phyloP scores from a whole-genome alignment of 2,797 vertebrate species.

The Remorina albescens region DNA sequence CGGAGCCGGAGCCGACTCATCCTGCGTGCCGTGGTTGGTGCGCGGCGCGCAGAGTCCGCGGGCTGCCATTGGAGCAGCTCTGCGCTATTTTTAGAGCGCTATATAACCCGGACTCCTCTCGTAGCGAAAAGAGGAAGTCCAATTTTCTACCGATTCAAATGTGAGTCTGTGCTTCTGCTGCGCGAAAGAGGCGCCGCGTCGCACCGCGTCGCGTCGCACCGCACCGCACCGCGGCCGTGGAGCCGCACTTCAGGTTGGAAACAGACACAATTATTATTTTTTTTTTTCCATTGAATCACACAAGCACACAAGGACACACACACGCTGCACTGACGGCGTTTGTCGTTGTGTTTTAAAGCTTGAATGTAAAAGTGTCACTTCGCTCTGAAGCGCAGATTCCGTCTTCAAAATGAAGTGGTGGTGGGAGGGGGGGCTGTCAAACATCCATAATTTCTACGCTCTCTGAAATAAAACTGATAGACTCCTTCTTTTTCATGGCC shows the following conservation, averaged over 20 bases:
- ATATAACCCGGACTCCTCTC: slow-evolving; percentile 82
- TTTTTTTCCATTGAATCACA: slow-evolving; percentile 5
- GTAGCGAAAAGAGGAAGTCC: slow-evolving; percentile 65
- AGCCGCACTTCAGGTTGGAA: slow-evolving; percentile 1
- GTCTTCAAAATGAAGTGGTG: no score
- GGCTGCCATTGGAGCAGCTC: slow-evolving; percentile 77
- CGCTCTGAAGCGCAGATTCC: slow-evolving; percentile 17
- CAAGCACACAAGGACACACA: not conserved
- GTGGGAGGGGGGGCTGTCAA: slow-evolving; percentile 40
- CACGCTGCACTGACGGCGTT: not conserved
- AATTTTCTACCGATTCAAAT: slow-evolving; percentile 23
- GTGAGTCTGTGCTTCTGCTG: slow-evolving; percentile 10
- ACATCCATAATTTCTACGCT: slow-evolving; percentile 42
- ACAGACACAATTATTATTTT: slow-evolving; percentile 24
- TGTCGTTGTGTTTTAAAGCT: not conserved
- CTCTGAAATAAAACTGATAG: slow-evolving; percentile 49
- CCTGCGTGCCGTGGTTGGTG: slow-evolving; percentile 82
- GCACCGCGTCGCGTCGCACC: no score
- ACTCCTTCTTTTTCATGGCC: slow-evolving; percentile 36
- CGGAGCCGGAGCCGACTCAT: slow-evolving; percentile 70
- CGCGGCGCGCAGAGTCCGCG: slow-evolving; percentile 50
- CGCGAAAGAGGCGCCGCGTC: slow-evolving; percentile 3
- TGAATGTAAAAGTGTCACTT: not conserved
- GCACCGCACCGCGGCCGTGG: not conserved
- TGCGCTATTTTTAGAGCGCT: slow-evolving; percentile 93